Percentiles rank a stretch among this genome's conserved stretches.
Evolutionary conservation across 2,797 vertebrate genomes (phyloP).

Genomic region (Choloepus didactylus): DNA sequence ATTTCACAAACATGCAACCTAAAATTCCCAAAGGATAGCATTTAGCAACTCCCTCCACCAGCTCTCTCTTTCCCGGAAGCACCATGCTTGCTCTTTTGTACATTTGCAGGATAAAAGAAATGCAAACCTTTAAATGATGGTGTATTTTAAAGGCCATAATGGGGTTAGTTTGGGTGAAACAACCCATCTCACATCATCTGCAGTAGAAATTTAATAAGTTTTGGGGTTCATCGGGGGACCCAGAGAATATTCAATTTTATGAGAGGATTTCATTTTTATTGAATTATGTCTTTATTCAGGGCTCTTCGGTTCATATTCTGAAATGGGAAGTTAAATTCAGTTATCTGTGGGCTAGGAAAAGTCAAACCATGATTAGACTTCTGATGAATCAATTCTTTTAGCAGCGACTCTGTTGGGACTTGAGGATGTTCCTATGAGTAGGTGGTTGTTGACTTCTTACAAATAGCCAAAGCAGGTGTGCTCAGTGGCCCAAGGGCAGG

Average conservation of each 20-base stretch:
- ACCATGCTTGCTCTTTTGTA: constrained; percentile 23
- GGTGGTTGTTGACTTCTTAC: not conserved
- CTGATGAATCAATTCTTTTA: constrained; percentile 34
- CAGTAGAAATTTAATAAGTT: constrained; percentile 76
- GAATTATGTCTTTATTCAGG: constrained; percentile 76
- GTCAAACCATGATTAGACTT: constrained; percentile 43
- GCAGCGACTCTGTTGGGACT: not conserved
- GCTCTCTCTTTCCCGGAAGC: constrained; percentile 20
- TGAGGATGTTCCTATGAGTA: not conserved
- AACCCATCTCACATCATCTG: constrained; percentile 72
- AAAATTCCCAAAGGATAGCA: not conserved
- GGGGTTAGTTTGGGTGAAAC: constrained; percentile 68
- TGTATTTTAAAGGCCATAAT: constrained; percentile 65
- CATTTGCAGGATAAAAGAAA: constrained; percentile 69
- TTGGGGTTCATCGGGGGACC: constrained; percentile 73
- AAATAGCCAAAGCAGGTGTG: not conserved
- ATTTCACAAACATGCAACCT: not conserved
- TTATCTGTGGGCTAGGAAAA: constrained; percentile 64
- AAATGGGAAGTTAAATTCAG: constrained; percentile 46
- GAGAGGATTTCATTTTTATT: constrained; percentile 78
- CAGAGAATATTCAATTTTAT: constrained; percentile 78
- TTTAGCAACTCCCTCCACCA: not conserved
- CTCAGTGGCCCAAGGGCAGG: not conserved
- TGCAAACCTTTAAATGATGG: constrained; percentile 68
- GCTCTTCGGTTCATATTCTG: constrained; percentile 56